Base-by-base conservation (phyloP, 2,797 vertebrate species). In the Sylvia borin region DNA sequence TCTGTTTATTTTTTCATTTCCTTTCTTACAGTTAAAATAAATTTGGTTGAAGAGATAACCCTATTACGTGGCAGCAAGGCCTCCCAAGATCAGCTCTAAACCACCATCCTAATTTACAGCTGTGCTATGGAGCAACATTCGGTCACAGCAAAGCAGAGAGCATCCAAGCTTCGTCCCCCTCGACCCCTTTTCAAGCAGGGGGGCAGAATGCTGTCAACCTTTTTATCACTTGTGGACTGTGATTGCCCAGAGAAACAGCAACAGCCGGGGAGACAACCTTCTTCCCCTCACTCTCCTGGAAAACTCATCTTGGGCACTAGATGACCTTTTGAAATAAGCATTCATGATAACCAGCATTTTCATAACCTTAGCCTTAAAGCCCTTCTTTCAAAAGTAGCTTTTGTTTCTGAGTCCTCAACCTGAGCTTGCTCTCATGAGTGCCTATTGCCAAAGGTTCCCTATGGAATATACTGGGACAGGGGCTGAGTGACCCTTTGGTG, bases 221-320 rank as follows among this genome's bases (percentile, higher is more conserved):
- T 80, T 0, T 0, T 45, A 43, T 34, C 34, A 8, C 6, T 0
- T 34, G 26, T 42, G 43, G 38, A 32, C 29, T 1, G 1, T 16
- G 38, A 73, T 53, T 68, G n/a, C 24, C 32, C 64, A 45, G 67
- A 65, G 66, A 4, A 1, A 47, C 29, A 50, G 47, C 60, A 86
- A 73, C 72, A 73, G 38, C 32, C 65, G 16, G 9, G 21, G 32
- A 70, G 27, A 72, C 3, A 5, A 13, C 29, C 40, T 50, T 77
- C 31, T n/a, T 74, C 3, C 26, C 38, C 43, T 57, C 16, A 12
- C 10, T 70, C 18, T 70, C 27, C 38, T 73, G 31, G 24, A 61
- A 12, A 8, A 47, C 26, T 48, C 26, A 20, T 9, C 20, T 70
- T 68, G 34, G 26, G 8, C 31, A 14, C 22, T 31, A 62, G 19